Evolutionary conservation across 2,888 invertebrate species (phyloP), one percentile per base, ranked within the genome.

Genomic region (Ectobius pallidus): DNA sequence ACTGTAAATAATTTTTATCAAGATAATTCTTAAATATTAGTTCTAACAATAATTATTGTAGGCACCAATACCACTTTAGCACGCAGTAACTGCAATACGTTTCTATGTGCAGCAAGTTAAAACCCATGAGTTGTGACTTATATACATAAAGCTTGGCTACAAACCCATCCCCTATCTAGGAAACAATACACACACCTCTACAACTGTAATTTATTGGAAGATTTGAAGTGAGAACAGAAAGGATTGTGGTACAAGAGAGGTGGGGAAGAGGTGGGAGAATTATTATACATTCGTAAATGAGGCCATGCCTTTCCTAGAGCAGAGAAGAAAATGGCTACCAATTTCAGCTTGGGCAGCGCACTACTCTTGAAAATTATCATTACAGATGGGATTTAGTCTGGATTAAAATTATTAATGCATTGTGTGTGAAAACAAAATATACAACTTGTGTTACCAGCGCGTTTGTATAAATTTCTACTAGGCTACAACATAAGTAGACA

Each of bases 191-290:
- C 69, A 73, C 62, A 52, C 67, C 65, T 58, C 65, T 65, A 55
- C 65, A 39, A 46, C 30, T 68, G 68, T 73, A 73, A 73, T 73
- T 73, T 73, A 73, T 73, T 69, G 69, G 72, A 69, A 73, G 72
- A 73, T 73, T 73, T 73, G 72, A 73, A 73, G 69, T 72, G 69
- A 69, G 62, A 73, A 73, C 69, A 69, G 72, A 73, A 69, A 73
- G 72, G 72, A 73, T 73, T 73, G 72, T 63, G 72, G 72, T 42
- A 11, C 44, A 44, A 63, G 62, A 49, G 72, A 16, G 25, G 46
- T 20, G 63, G 68, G 14, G 69, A 49, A 39, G 20, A 58, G 39
- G 52, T 32, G 44, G 18, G 30, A 65, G 58, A 68, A 65, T 65
- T 65, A 65, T 65, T 65, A 16, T 65, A 65, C 27, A 27, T 65